Evolutionary conservation across 2,113 vertebrate species (phyloP).

Genomic region (Channa maculata): DNA sequence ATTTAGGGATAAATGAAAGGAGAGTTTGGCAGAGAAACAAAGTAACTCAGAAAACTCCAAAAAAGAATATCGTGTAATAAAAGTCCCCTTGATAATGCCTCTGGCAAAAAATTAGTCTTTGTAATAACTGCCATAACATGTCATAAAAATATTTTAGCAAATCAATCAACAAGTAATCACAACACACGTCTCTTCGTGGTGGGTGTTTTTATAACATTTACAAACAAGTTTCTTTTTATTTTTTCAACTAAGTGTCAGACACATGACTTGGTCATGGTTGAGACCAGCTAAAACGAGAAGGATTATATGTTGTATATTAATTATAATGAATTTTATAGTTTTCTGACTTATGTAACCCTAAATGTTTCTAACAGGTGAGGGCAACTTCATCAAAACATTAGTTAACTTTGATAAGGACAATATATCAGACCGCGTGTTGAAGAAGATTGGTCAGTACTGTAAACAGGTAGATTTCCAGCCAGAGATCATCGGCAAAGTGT

Average conservation of each 20-base stretch:
- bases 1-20: neutral
- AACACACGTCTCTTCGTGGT: no score
- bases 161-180: no score
- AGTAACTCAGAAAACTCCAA: neutral
- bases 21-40: neutral
- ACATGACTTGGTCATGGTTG: no score
- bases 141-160: no score
- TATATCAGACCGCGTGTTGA: constrained; percentile 89
- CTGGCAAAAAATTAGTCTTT: no score
- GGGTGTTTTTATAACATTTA: no score
- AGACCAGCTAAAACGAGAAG: neutral
- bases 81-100: no score
- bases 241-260: no score
- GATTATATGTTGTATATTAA: no score
- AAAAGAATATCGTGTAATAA: no score
- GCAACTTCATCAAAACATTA: constrained; percentile 91
- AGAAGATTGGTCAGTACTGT: constrained; percentile 88
- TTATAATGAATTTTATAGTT: neutral
- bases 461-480: constrained; percentile 88
- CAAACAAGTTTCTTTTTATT: no score
- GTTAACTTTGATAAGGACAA: constrained; percentile 92
- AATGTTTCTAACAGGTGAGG: constrained; percentile 82
- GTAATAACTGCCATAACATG: no score
- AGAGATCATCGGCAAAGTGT: constrained; percentile 90
- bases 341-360: neutral